Percentiles rank a stretch among this genome's conserved stretches.
Conservation (phyloP, 2,888 invertebrate genomes). For the Malacosoma neustria region DNA sequence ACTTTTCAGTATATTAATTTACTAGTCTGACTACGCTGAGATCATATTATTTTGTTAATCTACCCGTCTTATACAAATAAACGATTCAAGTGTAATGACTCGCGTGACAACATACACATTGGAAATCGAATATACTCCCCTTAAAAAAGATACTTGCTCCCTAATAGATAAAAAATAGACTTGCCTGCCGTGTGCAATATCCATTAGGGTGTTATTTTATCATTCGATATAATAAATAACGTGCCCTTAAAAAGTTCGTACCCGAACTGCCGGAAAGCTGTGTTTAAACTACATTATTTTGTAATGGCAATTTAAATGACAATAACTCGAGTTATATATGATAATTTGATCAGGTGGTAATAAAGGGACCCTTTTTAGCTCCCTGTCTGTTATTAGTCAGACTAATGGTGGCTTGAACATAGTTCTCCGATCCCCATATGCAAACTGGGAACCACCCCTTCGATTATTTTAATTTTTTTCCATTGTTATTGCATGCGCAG, state of each 20-base stretch:
- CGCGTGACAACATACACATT: constrained; percentile 1
- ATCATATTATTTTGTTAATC: no score
- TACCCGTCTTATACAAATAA: neutral
- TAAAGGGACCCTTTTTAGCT: constrained; percentile 21
- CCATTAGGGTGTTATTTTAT: constrained; percentile 60
- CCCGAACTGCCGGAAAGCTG: constrained; percentile 41
- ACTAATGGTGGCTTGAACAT: constrained; percentile 57
- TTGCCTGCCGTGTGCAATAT: constrained; percentile 51
- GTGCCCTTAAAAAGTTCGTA: constrained; percentile 37
- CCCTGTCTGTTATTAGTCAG: constrained; percentile 47
- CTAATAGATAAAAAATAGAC: constrained; percentile 38
- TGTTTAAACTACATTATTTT: constrained; percentile 62
- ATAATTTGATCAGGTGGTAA: constrained; percentile 56
- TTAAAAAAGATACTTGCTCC: constrained; percentile 11
- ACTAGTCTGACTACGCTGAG: no score
- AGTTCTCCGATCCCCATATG: constrained; percentile 33
- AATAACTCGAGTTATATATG: constrained; percentile 49
- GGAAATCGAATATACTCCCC: constrained; percentile 15
- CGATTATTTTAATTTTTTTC: constrained; percentile 50
- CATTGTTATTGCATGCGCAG: constrained; percentile 32
- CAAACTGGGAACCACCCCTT: constrained; percentile 35
- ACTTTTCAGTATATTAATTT: no score
- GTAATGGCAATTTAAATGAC: constrained; percentile 53
- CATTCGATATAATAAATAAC: constrained; percentile 59
- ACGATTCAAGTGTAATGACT: neutral